Conservation (phyloP, 1,140 invertebrate species). For the Drosophila rhopaloa region DNA sequence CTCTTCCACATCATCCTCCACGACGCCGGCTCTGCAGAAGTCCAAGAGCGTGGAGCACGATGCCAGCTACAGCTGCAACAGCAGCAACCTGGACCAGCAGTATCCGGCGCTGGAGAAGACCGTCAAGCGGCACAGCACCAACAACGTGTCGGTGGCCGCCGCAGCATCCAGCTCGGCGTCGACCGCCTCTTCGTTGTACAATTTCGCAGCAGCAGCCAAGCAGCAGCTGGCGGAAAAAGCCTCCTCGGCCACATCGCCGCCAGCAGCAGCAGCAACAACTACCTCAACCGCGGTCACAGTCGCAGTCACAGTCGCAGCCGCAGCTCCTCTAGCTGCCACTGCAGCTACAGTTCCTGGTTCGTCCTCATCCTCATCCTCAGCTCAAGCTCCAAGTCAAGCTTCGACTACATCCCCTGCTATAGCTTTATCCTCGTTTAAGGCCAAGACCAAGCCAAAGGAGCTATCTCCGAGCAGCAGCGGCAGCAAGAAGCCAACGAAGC, state of each 20-base stretch:
- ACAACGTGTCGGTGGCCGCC: slow-evolving; percentile 54
- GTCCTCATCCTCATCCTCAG: slow-evolving; percentile 26
- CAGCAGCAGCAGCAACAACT: slow-evolving; percentile 19
- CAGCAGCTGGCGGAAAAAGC: slow-evolving; percentile 50
- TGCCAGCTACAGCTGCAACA: slow-evolving; percentile 71
- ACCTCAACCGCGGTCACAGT: slow-evolving; percentile 24
- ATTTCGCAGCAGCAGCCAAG: slow-evolving; percentile 74
- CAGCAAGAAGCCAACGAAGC: slow-evolving; percentile 36
- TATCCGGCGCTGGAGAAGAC: slow-evolving; percentile 84
- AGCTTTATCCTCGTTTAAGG: slow-evolving; percentile 21
- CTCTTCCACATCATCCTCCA: slow-evolving; percentile 9
- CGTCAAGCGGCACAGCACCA: slow-evolving; percentile 79
- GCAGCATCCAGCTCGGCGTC: slow-evolving; percentile 2
- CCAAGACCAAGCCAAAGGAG: slow-evolving; percentile 53
- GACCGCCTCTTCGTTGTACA: slow-evolving; percentile 48
- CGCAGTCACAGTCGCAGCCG: background rate
- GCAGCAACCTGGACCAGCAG: slow-evolving; percentile 78
- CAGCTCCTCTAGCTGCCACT: slow-evolving; percentile 5
- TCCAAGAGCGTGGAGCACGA: slow-evolving; percentile 83
- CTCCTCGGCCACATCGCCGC: slow-evolving; percentile 2
- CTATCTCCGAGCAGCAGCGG: slow-evolving; percentile 19
- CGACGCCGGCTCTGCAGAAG: slow-evolving; percentile 71
- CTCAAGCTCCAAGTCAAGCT: slow-evolving; percentile 3
- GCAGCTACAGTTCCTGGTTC: background rate
- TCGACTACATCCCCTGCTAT: background rate